Conservation (phyloP, 2,888 invertebrate genomes). For the Eumacrocentrus americanus region DNA sequence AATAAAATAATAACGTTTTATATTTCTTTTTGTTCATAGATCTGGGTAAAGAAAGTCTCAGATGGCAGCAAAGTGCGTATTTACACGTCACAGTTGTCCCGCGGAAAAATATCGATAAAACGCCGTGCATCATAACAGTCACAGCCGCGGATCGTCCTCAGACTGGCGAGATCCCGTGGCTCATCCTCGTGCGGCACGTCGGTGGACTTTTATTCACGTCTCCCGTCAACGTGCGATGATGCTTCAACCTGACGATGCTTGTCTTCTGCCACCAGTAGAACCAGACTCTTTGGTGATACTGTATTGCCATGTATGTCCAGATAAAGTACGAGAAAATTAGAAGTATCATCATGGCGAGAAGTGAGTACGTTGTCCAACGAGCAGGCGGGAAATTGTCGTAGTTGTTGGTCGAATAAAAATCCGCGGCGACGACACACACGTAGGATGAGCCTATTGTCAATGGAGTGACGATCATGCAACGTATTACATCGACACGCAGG, state of each 20-base stretch:
- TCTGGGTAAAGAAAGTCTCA: slow-evolving; percentile 85
- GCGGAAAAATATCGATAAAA: slow-evolving; percentile 88
- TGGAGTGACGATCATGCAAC: slow-evolving; percentile 67
- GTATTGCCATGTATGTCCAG: slow-evolving; percentile 63
- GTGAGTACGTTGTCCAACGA: slow-evolving; percentile 62
- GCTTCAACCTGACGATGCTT: slow-evolving; percentile 58
- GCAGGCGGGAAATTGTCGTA: slow-evolving; percentile 62
- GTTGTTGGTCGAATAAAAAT: slow-evolving; percentile 63
- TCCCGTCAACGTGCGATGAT: slow-evolving; percentile 22
- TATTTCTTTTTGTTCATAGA: slow-evolving; percentile 65
- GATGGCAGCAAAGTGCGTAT: slow-evolving; percentile 84
- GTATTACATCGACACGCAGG: slow-evolving; percentile 64
- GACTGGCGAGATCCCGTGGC: slow-evolving; percentile 28
- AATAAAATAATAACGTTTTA: background rate
- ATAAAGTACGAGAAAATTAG: slow-evolving; percentile 64
- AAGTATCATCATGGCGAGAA: slow-evolving; percentile 63
- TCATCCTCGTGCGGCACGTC: slow-evolving; percentile 29
- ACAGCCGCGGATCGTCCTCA: slow-evolving; percentile 23
- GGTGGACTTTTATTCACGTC: slow-evolving; percentile 24
- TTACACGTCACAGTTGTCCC: slow-evolving; percentile 81
- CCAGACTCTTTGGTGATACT: slow-evolving; percentile 64
- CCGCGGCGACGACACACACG: slow-evolving; percentile 63
- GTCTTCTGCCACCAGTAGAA: slow-evolving; percentile 66
- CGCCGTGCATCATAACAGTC: slow-evolving; percentile 75
- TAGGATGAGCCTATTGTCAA: slow-evolving; percentile 65